These are phyloP conservation scores for Chelonus formosanus DNA, from an alignment of 2,888 invertebrate genomes.

Conservation along the genomic window DNA sequence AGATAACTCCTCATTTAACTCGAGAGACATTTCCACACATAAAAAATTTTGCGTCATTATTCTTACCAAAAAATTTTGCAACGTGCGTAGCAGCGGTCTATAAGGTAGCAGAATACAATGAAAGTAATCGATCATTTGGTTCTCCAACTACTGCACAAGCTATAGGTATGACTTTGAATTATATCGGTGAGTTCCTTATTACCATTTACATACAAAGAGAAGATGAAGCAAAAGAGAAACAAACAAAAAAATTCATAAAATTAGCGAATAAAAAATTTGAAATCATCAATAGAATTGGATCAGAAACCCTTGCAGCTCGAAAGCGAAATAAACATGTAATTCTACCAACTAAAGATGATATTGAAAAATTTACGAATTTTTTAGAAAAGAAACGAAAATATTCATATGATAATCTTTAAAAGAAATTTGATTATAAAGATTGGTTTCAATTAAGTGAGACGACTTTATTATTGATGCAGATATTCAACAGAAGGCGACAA, in stretches of 20 bases:
- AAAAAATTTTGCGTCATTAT: not conserved
- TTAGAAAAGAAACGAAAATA: constrained; percentile 9
- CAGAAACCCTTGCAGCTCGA: constrained; percentile 3
- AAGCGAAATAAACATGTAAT: constrained; percentile 1
- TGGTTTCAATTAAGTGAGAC: constrained; percentile 9
- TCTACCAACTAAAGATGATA: not conserved
- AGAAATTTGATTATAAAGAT: not conserved
- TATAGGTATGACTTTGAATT: constrained; percentile 25
- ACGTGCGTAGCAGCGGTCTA: not conserved
- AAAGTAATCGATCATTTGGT: constrained; percentile 17
- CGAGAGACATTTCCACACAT: too few species aligned
- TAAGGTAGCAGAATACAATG: constrained; percentile 5
- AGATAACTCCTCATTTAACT: too few species aligned
- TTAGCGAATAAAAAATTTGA: not conserved
- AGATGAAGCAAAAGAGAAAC: constrained; percentile 2
- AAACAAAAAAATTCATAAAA: constrained; percentile 6
- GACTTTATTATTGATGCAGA: constrained; percentile 3
- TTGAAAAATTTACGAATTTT: constrained; percentile 6
- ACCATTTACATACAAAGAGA: constrained; percentile 6
- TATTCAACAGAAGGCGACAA: constrained; percentile 13
- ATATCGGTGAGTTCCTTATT: constrained; percentile 26
- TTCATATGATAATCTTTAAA: constrained; percentile 4
- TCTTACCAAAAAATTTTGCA: constrained; percentile 3
- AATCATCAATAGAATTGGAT: constrained; percentile 18
- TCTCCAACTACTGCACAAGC: constrained; percentile 18